Base-by-base conservation (phyloP, 1,140 invertebrate species). In the Spodoptera frugiperda region DNA sequence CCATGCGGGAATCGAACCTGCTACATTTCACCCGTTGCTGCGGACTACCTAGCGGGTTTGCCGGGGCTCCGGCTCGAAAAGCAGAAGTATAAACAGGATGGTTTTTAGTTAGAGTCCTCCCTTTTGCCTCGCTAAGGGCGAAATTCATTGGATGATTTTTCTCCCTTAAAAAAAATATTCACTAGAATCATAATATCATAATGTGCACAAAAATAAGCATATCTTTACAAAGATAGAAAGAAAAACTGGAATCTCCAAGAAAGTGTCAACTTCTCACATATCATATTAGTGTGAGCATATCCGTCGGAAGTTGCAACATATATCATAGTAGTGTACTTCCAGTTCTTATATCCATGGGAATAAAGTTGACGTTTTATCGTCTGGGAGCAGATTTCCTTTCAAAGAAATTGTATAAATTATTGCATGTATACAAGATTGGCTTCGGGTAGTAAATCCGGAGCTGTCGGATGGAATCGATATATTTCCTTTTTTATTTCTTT, bases 371-470 rank as follows among this genome's bases (percentile, higher is more conserved):
- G 6, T 19, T 65, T 48, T 48, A 65, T 65, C 46, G 44, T 39
- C 39, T 21, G n/a, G 30, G 11, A n/a, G 25, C 61, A 46, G 15
- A 65, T 65, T 65, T 65, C 39, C 61, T 44, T 65, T 39, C n/a
- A 65, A 65, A 39, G 61, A 65, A 65, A 65, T 65, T 65, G 61
- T 65, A 65, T 65, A 65, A 65, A 65, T 46, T 65, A 65, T 65
- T 46, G 39, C 44, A 48, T 48, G 17, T 65, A 25, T 48, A 48
- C 9, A 65, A 48, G 44, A 65, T 19, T 46, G 44, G 61, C 61
- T 65, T 65, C 21, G 21, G 61, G 61, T 21, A 19, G 61, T 65
- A 65, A 65, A 65, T 65, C 61, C 46, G 6, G 14, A 19, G 61
- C 61, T 65, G 61, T 48, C 61, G 17, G 39, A 17, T 21, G 21